Conservation (phyloP, 1,140 invertebrate genomes). For the Linepithema humile region DNA sequence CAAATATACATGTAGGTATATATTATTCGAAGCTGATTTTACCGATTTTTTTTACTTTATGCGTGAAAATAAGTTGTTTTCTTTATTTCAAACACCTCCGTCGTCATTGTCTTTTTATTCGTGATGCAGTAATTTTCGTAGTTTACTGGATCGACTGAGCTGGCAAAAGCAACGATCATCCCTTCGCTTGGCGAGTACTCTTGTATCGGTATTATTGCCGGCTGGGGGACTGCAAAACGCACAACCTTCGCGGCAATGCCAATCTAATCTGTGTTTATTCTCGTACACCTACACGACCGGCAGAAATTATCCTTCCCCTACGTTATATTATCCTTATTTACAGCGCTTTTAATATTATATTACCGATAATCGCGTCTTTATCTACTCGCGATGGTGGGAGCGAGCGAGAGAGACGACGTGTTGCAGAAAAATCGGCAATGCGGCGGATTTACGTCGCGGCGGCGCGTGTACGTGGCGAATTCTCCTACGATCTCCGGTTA, state of each 20-base stretch:
- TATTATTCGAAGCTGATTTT: not conserved
- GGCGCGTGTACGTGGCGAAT: constrained; percentile 52
- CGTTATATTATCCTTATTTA: constrained; percentile 71
- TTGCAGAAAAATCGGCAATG: constrained; percentile 38
- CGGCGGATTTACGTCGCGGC: constrained; percentile 18
- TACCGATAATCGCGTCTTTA: constrained; percentile 66
- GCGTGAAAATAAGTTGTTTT: not conserved
- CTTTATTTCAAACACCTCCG: not conserved
- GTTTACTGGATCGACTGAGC: not conserved
- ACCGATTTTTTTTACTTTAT: not conserved
- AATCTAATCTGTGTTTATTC: constrained; percentile 67
- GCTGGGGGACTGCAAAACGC: constrained; percentile 35
- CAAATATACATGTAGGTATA: not conserved
- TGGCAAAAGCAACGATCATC: constrained; percentile 5
- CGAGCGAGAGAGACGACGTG: constrained; percentile 13
- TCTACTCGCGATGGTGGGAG: constrained; percentile 48
- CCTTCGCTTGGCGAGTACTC: constrained; percentile 31
- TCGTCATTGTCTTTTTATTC: not conserved
- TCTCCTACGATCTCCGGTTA: constrained; percentile 71
- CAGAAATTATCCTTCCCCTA: constrained; percentile 60
- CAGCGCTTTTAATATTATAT: constrained; percentile 66
- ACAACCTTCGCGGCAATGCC: constrained; percentile 54
- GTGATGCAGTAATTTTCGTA: not conserved
- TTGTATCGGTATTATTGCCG: constrained; percentile 26
- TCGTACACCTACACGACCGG: constrained; percentile 62